Evolutionary conservation across 2,797 vertebrate species (phyloP).

Genomic region (Onychomys leucogaster): DNA sequence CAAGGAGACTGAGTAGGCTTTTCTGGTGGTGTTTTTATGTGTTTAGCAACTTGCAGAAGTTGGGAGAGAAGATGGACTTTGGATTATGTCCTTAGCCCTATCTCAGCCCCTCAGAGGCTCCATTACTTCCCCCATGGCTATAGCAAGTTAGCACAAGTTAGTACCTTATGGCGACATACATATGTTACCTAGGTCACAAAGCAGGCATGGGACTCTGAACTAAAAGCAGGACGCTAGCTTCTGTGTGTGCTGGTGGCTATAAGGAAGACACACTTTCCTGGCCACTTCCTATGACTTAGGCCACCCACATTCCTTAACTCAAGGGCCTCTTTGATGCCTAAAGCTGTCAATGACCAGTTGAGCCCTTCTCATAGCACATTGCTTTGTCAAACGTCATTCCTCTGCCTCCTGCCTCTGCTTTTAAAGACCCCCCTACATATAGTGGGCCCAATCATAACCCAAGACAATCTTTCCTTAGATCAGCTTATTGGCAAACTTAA

Average conservation of each 20-base stretch:
- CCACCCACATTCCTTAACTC: neutral
- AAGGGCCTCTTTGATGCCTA: neutral
- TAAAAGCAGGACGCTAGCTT: neutral
- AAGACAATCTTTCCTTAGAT: neutral
- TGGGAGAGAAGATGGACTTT: slow-evolving; percentile 5
- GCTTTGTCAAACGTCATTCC: neutral
- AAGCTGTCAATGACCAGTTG: neutral
- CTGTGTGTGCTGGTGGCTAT: accelerated
- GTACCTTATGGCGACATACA: neutral
- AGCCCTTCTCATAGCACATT: neutral
- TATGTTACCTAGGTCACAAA: neutral
- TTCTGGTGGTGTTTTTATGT: slow-evolving; percentile 55
- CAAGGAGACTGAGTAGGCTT: slow-evolving; percentile 50
- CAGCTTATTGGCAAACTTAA: neutral
- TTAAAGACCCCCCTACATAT: neutral
- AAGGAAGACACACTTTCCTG: neutral
- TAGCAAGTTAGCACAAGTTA: slow-evolving; percentile 47
- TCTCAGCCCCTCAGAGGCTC: neutral
- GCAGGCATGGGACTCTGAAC: neutral
- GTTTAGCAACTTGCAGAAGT: slow-evolving; percentile 60
- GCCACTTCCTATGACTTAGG: neutral
- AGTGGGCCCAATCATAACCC: neutral
- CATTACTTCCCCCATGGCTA: slow-evolving; percentile 14
- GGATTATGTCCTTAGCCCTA: neutral
- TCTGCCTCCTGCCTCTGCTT: neutral